A percentile compares a stretch with the other conserved stretches of the same genome.
These are phyloP conservation scores for Astyanax mexicanus DNA, from an alignment of 2,797 vertebrate species.

Conservation along the genomic window DNA sequence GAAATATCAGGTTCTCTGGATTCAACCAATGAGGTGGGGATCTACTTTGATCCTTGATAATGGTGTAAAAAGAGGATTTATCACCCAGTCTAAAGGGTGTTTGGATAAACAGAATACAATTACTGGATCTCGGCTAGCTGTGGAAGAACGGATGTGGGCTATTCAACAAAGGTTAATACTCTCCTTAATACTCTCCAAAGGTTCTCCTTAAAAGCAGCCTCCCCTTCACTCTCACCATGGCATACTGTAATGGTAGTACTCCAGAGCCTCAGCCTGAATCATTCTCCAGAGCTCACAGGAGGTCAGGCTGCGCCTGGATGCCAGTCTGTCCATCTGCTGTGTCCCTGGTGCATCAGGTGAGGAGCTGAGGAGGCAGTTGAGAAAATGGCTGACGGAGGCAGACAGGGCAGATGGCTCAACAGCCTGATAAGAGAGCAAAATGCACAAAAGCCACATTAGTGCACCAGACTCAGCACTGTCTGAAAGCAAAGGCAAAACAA, in stretches of 20 bases:
- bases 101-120: too few species aligned
- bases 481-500: background rate
- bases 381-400: slow-evolving; percentile 94
- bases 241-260: slow-evolving; percentile 86
- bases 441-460: slow-evolving; percentile 7
- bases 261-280: slow-evolving; percentile 85
- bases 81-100: too few species aligned
- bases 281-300: slow-evolving; percentile 89
- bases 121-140: too few species aligned
- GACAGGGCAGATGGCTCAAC: slow-evolving; percentile 93
- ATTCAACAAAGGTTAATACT: too few species aligned
- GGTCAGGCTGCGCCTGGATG: slow-evolving; percentile 88
- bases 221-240: slow-evolving; percentile 88
- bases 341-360: slow-evolving; percentile 85
- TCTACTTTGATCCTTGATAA: too few species aligned
- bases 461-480: background rate
- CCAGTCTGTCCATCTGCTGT: slow-evolving; percentile 85
- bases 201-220: too few species aligned
- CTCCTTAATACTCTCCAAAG: too few species aligned
- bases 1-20: too few species aligned
- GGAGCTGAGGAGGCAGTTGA: slow-evolving; percentile 94
- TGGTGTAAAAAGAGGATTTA: too few species aligned
- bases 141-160: too few species aligned
- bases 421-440: slow-evolving; percentile 73
- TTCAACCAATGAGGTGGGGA: too few species aligned